These are phyloP conservation scores for Nebria salina DNA, from an alignment of 2,888 invertebrate genomes.

Conservation along the genomic window DNA sequence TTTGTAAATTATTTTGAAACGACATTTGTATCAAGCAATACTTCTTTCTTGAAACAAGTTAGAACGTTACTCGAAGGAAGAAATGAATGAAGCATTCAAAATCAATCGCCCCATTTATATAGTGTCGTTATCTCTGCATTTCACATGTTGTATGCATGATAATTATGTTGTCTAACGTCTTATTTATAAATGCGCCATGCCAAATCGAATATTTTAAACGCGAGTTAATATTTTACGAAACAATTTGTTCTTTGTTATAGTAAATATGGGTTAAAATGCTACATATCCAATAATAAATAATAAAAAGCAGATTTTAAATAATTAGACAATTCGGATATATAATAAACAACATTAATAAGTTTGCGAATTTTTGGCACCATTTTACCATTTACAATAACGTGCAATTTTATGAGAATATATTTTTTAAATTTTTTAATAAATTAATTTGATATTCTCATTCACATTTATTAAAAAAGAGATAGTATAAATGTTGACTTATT, in stretches of 20 bases:
- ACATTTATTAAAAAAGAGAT: background rate
- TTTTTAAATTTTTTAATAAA: background rate
- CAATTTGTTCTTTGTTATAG: background rate
- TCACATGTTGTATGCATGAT: background rate
- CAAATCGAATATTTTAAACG: background rate
- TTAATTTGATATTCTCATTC: background rate
- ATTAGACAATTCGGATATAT: no score
- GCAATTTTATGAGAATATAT: background rate
- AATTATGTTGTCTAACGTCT: background rate
- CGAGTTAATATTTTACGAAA: background rate
- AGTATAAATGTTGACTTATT: background rate
- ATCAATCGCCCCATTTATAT: background rate
- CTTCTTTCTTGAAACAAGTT: background rate
- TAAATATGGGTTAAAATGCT: no score
- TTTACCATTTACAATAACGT: background rate
- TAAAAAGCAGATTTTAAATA: no score
- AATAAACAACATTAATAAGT: no score
- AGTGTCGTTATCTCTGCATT: background rate
- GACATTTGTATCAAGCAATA: background rate
- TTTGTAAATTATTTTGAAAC: constrained; percentile 28
- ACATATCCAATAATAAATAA: no score
- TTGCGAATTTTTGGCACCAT: no score
- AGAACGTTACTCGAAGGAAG: background rate
- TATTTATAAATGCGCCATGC: background rate
- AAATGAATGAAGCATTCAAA: constrained; percentile 1